Percentiles rank a stretch among this genome's conserved stretches.
These are phyloP conservation scores for Limnodromus scolopaceus DNA, from an alignment of 2,797 vertebrate genomes.

Conservation along the genomic window DNA sequence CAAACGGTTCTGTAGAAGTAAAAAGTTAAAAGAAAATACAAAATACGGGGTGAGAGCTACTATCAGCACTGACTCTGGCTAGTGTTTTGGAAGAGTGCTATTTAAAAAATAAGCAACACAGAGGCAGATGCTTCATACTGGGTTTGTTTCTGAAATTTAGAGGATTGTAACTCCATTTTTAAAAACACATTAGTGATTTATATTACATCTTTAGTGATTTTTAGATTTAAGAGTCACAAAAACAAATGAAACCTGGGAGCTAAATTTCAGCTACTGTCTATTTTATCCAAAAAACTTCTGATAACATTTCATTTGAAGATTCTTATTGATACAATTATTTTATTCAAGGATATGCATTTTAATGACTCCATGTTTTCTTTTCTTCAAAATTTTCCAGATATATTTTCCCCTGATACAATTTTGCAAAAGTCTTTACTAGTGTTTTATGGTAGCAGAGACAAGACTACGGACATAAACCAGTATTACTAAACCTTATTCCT, in stretches of 20 bases:
- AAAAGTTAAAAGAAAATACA: background rate
- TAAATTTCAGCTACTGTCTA: background rate
- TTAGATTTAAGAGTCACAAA: background rate
- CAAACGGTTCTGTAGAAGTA: background rate
- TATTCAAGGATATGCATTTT: background rate
- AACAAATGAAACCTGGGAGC: background rate
- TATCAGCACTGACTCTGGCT: background rate
- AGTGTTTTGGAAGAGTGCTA: background rate
- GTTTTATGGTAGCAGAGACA: background rate
- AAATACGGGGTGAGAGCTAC: background rate
- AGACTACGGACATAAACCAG: background rate
- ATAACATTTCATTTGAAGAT: background rate
- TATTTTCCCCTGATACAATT: background rate
- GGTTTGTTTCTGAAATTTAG: background rate
- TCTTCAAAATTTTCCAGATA: background rate
- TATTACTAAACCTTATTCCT: background rate
- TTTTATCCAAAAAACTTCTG: background rate
- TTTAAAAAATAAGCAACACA: background rate
- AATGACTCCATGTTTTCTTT: background rate
- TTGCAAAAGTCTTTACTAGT: background rate
- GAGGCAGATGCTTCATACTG: background rate
- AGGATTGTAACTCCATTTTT: background rate
- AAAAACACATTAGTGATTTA: background rate
- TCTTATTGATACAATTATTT: background rate
- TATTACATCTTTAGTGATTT: background rate